These are phyloP conservation scores for Schizotus pectinicornis DNA, from an alignment of 2,888 invertebrate genomes.

Conservation along the genomic window DNA sequence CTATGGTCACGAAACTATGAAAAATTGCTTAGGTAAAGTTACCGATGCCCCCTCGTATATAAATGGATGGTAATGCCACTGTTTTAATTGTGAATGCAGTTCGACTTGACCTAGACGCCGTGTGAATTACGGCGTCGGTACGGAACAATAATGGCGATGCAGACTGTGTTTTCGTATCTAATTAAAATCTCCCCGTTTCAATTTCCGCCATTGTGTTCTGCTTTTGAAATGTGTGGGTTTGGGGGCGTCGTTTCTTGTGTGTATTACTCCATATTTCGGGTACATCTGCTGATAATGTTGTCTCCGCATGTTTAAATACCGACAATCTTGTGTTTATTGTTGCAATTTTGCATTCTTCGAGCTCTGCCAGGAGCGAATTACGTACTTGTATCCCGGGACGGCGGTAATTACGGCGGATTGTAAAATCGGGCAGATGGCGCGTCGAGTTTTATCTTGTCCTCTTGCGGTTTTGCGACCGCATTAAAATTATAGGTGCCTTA, in stretches of 20 bases:
- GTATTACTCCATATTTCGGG: constrained; percentile 11
- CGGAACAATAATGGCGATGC: constrained; percentile 40
- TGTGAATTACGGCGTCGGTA: constrained; percentile 40
- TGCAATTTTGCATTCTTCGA: constrained; percentile 22
- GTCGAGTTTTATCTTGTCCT: constrained; percentile 25
- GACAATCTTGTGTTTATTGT: constrained; percentile 27
- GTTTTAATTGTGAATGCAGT: constrained; percentile 39
- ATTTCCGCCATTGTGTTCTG: constrained; percentile 42
- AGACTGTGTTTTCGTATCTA: constrained; percentile 44
- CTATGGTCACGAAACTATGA: not conserved
- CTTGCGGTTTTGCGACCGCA: constrained; percentile 18
- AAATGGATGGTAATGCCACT: constrained; percentile 39
- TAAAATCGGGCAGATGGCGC: constrained; percentile 26
- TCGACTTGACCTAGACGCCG: constrained; percentile 35
- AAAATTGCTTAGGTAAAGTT: not conserved
- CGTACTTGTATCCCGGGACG: constrained; percentile 20
- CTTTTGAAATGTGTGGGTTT: constrained; percentile 26
- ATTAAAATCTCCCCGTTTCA: constrained; percentile 49
- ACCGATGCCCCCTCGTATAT: constrained; percentile 18
- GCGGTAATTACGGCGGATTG: constrained; percentile 27
- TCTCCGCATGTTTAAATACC: constrained; percentile 25
- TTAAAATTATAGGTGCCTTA: constrained; percentile 19
- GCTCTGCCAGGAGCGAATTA: not conserved
- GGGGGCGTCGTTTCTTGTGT: constrained; percentile 16
- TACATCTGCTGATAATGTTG: constrained; percentile 30